These are phyloP conservation scores for Hyperopisus bebe DNA, from an alignment of 2,113 vertebrate genomes.

Conservation along the genomic window DNA sequence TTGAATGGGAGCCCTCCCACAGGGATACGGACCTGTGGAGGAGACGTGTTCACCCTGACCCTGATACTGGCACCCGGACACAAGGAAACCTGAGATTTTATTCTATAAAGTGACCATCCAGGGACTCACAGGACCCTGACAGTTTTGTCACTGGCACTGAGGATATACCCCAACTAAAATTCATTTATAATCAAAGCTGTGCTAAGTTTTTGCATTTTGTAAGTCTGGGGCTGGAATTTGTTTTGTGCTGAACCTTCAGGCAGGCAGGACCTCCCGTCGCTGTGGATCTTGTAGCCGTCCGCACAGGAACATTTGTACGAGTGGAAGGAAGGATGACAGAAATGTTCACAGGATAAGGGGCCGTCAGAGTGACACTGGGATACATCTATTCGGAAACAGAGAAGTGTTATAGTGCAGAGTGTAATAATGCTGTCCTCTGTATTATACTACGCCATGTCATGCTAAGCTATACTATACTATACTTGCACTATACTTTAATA, in stretches of 20 bases:
- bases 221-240: neutral
- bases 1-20: conserved; percentile 40
- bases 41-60: neutral
- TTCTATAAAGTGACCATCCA: neutral
- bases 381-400: conserved; percentile 47
- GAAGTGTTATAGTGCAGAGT: neutral
- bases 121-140: neutral
- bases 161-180: neutral
- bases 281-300: conserved; percentile 64
- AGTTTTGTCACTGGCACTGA: neutral
- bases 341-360: conserved; percentile 71
- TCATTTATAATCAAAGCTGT: neutral
- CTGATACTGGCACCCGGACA: neutral
- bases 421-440: neutral
- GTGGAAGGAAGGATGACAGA: conserved; percentile 55
- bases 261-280: conserved; percentile 61
- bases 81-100: neutral
- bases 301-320: conserved; percentile 71
- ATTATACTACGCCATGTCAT: neutral
- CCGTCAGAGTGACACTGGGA: conserved; percentile 63
- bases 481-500: neutral
- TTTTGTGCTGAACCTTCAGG: conserved; percentile 56
- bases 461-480: neutral
- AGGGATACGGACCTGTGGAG: conserved; percentile 40
- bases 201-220: neutral